phyloP scores from a whole-genome alignment of 2,888 invertebrate genomes.

The Mesorhabditis spiculigera region DNA sequence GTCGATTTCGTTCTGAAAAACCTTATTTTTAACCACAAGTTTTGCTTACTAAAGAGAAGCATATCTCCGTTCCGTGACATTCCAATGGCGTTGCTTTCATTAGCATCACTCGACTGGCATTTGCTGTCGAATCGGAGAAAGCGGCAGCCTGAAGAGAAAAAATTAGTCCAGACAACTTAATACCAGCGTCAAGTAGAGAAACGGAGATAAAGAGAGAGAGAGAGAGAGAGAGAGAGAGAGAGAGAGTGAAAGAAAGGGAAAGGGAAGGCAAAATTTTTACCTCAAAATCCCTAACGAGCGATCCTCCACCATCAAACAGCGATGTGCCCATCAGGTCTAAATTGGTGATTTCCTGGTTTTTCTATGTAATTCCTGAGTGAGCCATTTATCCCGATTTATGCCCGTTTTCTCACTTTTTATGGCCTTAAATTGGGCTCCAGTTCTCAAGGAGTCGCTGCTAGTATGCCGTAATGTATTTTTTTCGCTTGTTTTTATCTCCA shows the following conservation, averaged over 20 bases:
- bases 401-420: no score
- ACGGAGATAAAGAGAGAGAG: no score
- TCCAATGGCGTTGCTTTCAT: constrained; percentile 14
- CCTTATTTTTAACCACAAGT: no score
- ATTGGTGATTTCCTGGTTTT: no score
- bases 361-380: not conserved
- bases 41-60: not conserved
- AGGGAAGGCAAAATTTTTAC: not conserved
- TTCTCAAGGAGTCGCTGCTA: not conserved
- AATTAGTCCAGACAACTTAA: no score
- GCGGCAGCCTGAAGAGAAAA: constrained; percentile 7
- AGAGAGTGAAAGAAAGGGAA: no score
- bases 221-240: no score
- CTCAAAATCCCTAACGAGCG: not conserved
- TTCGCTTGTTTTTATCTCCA: not conserved
- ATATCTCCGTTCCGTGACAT: not conserved
- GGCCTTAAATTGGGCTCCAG: no score
- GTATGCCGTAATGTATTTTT: not conserved
- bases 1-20: no score
- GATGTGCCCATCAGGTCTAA: not conserved
- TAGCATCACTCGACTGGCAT: constrained; percentile 8
- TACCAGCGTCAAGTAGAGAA: no score
- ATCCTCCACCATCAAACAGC: constrained; percentile 3
- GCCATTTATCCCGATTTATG: not conserved
- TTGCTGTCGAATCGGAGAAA: constrained; percentile 10